Conservation (phyloP, 2,113 vertebrate species). For the Rhinoderma darwinii region DNA sequence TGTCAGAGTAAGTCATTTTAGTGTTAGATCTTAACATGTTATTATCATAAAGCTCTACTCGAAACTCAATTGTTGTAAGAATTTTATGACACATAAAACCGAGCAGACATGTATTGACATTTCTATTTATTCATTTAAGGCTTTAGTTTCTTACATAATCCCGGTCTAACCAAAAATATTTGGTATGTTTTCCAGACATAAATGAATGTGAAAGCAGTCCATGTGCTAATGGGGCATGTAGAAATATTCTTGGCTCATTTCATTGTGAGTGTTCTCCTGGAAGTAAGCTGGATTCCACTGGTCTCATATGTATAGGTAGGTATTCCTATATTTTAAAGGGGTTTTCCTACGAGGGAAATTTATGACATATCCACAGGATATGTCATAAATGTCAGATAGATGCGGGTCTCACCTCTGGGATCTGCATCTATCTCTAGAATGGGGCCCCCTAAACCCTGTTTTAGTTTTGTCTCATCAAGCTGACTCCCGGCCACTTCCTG, state of each 20-base stretch:
- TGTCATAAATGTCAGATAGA: too few species aligned
- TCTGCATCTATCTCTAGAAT: too few species aligned
- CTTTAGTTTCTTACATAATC: conserved; percentile 63
- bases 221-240: conserved; percentile 80
- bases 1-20: conserved; percentile 4
- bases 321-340: too few species aligned
- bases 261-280: conserved; percentile 80
- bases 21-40: too few species aligned
- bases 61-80: not conserved
- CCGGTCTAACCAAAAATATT: conserved; percentile 63
- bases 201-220: conserved; percentile 85
- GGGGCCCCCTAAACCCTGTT: too few species aligned
- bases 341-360: too few species aligned
- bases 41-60: not conserved
- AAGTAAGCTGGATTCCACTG: conserved; percentile 80
- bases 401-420: too few species aligned
- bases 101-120: conserved; percentile 64
- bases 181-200: conserved; percentile 74
- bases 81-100: conserved; percentile 27
- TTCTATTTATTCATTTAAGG: conserved; percentile 55
- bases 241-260: conserved; percentile 85
- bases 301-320: conserved; percentile 82
- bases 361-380: too few species aligned
- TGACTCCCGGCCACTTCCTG: too few species aligned
- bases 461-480: too few species aligned